Evolutionary conservation across 2,113 vertebrate genomes (phyloP).

Genomic region (Pimephales promelas): DNA sequence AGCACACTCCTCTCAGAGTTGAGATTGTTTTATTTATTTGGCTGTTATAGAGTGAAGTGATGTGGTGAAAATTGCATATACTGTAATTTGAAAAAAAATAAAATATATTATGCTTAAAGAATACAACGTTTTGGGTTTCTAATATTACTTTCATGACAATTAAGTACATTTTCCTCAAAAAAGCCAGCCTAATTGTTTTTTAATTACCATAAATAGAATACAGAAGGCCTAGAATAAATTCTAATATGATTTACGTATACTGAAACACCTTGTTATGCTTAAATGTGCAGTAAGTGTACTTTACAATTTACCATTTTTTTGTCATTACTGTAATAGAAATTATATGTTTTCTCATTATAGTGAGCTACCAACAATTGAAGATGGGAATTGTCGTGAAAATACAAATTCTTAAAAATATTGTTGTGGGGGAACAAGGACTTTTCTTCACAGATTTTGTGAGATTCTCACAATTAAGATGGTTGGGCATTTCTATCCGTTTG

Average conservation of each 20-base stretch:
- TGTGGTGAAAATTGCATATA: not conserved
- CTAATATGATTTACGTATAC: not conserved
- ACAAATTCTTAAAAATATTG: not conserved
- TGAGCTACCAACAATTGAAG: not conserved
- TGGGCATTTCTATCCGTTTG: not conserved
- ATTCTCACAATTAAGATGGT: not conserved
- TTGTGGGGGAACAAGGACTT: not conserved
- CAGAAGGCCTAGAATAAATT: not conserved
- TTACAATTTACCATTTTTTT: not conserved
- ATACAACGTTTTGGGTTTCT: not conserved
- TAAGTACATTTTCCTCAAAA: not conserved
- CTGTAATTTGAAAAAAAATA: not conserved
- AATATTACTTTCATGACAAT: not conserved
- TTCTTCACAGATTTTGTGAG: not conserved
- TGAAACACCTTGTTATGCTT: no score
- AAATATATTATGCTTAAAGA: not conserved
- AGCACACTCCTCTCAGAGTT: not conserved
- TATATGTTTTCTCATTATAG: not conserved
- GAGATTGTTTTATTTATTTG: not conserved
- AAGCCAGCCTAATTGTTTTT: not conserved
- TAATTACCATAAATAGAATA: not conserved
- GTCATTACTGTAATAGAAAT: not conserved
- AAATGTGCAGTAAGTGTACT: not conserved
- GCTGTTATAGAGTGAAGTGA: not conserved
- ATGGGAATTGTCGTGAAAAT: constrained; percentile 3